Percentiles rank a stretch among this genome's conserved stretches.
Evolutionary conservation across 2,888 invertebrate genomes (phyloP).

Genomic region (Mycalesis mineus): DNA sequence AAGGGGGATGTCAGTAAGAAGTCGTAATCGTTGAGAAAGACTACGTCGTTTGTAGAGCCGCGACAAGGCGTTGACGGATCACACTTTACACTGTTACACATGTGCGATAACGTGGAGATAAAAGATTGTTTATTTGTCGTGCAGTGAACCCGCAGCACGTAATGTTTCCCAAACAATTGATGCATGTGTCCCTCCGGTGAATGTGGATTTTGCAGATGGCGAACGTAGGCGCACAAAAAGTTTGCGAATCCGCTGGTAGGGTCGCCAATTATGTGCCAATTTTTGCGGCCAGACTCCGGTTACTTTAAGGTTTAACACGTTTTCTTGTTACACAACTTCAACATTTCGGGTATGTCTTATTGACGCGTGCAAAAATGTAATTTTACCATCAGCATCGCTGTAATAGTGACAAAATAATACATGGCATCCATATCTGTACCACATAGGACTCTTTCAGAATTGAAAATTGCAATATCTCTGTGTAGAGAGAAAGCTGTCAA

Average conservation of each 20-base stretch:
- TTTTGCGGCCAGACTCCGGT: background rate
- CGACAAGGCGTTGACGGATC: slow-evolving; percentile 35
- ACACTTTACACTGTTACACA: slow-evolving; percentile 23
- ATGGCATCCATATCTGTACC: too few relatives aligned
- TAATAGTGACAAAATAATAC: too few relatives aligned
- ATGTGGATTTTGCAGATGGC: slow-evolving; percentile 41
- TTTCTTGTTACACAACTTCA: too few relatives aligned
- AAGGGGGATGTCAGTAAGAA: slow-evolving; percentile 30
- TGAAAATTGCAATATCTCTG: background rate
- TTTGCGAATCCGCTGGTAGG: slow-evolving; percentile 4
- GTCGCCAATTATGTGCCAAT: background rate
- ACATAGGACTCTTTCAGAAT: too few relatives aligned
- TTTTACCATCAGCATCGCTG: too few relatives aligned
- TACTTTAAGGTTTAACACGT: too few relatives aligned
- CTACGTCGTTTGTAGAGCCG: slow-evolving; percentile 19
- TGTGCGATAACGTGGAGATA: slow-evolving; percentile 32
- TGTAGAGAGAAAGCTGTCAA: too few relatives aligned
- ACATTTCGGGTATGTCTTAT: background rate
- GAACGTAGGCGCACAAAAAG: slow-evolving; percentile 30
- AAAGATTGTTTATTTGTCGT: slow-evolving; percentile 33
- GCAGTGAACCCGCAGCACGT: slow-evolving; percentile 30
- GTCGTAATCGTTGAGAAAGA: slow-evolving; percentile 21
- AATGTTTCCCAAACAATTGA: slow-evolving; percentile 31
- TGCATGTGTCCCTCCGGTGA: slow-evolving; percentile 40
- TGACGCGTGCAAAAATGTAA: too few relatives aligned